Percentiles rank a stretch among this genome's conserved stretches.
Evolutionary conservation across 2,113 vertebrate species (phyloP).

Genomic region (Callaeas wilsoni): DNA sequence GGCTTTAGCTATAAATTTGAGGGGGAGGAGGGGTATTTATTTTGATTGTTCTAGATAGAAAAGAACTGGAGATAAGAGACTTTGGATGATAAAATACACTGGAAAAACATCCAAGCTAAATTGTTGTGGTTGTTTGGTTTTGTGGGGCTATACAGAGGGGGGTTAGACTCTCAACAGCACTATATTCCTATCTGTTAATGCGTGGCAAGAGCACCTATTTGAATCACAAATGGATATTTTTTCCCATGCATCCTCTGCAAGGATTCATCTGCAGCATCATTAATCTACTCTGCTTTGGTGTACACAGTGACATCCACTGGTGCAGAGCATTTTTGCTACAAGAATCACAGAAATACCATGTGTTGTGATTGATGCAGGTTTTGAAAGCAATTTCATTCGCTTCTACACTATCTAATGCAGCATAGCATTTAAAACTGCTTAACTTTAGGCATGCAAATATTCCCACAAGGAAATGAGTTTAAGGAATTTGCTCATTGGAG

Average conservation of each 20-base stretch:
- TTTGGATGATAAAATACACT: not conserved
- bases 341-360: not conserved
- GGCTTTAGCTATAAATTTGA: not conserved
- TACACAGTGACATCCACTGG: slow-evolving; percentile 48
- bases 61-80: not conserved
- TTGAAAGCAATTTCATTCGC: not conserved
- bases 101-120: not conserved
- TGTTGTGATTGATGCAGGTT: not conserved
- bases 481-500: not conserved
- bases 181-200: not conserved
- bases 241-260: not conserved
- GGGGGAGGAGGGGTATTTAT: not conserved
- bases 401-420: not conserved
- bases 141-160: rapidly evolving
- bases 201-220: not conserved
- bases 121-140: not conserved
- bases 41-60: not conserved
- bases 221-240: not conserved
- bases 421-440: not conserved
- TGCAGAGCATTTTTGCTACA: not conserved
- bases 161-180: not conserved
- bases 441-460: not conserved
- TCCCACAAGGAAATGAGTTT: not conserved
- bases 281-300: not conserved
- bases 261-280: not conserved